Evolutionary conservation across 2,797 vertebrate genomes (phyloP).

Genomic region (Eulemur mongoz): DNA sequence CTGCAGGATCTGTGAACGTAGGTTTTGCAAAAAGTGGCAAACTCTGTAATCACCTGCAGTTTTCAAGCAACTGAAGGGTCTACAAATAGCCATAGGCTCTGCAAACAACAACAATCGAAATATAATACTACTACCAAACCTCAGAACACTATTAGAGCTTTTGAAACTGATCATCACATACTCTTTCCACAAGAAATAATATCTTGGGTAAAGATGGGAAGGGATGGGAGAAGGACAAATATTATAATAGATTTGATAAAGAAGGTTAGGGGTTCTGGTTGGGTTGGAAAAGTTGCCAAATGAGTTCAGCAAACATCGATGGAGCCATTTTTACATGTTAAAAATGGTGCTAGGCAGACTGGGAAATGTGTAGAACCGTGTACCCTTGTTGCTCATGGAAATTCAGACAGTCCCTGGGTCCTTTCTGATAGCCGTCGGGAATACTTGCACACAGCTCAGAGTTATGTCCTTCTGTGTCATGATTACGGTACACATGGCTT

Average conservation of each 20-base stretch:
- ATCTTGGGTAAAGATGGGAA: not conserved
- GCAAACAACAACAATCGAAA: not conserved
- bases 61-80: not conserved
- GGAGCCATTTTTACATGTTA: not conserved
- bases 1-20: not conserved
- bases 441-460: not conserved
- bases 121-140: not conserved
- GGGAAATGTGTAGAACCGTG: not conserved
- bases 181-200: not conserved
- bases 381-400: not conserved
- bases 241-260: not conserved
- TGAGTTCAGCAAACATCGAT: not conserved
- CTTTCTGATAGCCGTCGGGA: not conserved
- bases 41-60: not conserved
- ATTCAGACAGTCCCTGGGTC: not conserved
- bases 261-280: not conserved
- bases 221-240: not conserved
- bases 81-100: not conserved
- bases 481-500: not conserved
- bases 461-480: slow-evolving; percentile 25
- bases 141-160: not conserved
- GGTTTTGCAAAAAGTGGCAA: not conserved
- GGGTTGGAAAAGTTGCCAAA: not conserved
- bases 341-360: not conserved
- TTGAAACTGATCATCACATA: not conserved